phyloP scores from a whole-genome alignment of 2,113 vertebrate genomes.

The Pungitius pungitius region DNA sequence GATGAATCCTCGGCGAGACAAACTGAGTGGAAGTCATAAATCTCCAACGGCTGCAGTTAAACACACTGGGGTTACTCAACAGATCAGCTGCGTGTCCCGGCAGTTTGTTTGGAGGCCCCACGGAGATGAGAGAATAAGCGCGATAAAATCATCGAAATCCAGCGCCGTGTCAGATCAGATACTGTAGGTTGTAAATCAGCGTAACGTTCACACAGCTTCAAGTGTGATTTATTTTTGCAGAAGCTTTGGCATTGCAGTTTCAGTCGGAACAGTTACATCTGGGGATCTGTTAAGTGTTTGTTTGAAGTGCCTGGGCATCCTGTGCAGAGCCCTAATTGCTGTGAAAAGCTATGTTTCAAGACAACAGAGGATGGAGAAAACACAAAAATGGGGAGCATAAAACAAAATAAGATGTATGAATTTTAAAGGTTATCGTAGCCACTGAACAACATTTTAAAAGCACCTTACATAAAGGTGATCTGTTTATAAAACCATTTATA shows the following conservation, averaged over 20 bases:
- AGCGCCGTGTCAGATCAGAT: slow-evolving; percentile 14
- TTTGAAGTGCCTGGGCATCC: slow-evolving; percentile 1
- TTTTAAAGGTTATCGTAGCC: not conserved
- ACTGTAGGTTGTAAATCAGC: slow-evolving; percentile 30
- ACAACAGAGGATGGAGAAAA: not conserved
- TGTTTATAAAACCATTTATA: not conserved
- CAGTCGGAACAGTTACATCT: not conserved
- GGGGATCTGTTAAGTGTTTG: not conserved
- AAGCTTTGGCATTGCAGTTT: not conserved
- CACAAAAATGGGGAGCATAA: not conserved
- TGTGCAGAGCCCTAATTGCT: not conserved
- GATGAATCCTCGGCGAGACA: not conserved
- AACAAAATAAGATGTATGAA: not conserved
- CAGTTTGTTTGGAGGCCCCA: slow-evolving; percentile 25
- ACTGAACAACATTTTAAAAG: not conserved
- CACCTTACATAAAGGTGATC: not conserved
- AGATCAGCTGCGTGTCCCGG: slow-evolving; percentile 54
- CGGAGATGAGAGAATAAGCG: not conserved
- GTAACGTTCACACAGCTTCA: not conserved
- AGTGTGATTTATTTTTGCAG: not conserved
- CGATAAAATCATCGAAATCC: slow-evolving; percentile 11
- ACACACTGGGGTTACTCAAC: slow-evolving; percentile 37
- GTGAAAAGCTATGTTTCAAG: not conserved
- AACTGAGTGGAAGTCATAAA: slow-evolving; percentile 29
- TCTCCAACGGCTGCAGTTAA: slow-evolving; percentile 3